Evolutionary conservation across 2,113 vertebrate genomes (phyloP).

Genomic region (Zapornia atra): DNA sequence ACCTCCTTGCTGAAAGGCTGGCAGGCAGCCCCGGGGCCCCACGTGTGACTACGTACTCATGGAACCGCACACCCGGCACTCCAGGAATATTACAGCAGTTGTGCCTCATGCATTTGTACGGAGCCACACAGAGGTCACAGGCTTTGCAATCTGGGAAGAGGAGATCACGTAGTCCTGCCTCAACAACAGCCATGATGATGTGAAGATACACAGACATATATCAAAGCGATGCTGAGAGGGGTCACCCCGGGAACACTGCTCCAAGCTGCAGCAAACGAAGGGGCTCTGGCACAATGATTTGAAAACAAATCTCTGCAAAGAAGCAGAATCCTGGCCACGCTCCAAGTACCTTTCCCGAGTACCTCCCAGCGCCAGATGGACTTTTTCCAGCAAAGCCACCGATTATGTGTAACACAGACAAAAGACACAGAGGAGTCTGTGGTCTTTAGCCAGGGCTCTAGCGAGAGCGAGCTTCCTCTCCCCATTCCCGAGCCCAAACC

Average conservation of each 20-base stretch:
- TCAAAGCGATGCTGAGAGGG: neutral
- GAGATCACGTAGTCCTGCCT: neutral
- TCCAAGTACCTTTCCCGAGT: slow-evolving; percentile 35
- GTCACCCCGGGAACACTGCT: neutral
- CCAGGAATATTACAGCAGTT: neutral
- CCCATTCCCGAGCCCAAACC: neutral
- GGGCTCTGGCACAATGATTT: slow-evolving; percentile 1
- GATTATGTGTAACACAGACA: neutral
- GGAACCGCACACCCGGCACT: neutral
- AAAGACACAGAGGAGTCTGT: slow-evolving; percentile 26
- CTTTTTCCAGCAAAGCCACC: slow-evolving; percentile 27
- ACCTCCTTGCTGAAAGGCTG: neutral
- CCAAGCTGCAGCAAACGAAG: neutral
- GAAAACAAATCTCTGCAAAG: slow-evolving; percentile 40
- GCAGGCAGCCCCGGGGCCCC: neutral
- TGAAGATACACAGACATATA: slow-evolving; percentile 23
- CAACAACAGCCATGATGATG: neutral
- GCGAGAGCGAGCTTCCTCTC: neutral
- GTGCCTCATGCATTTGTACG: neutral
- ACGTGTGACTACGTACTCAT: neutral
- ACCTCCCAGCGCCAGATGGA: slow-evolving; percentile 4
- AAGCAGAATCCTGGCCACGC: neutral
- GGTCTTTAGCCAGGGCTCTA: neutral
- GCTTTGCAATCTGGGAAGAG: neutral
- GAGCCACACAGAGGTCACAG: neutral